Conservation (phyloP, 1,140 invertebrate species). For the Orius insidiosus region DNA sequence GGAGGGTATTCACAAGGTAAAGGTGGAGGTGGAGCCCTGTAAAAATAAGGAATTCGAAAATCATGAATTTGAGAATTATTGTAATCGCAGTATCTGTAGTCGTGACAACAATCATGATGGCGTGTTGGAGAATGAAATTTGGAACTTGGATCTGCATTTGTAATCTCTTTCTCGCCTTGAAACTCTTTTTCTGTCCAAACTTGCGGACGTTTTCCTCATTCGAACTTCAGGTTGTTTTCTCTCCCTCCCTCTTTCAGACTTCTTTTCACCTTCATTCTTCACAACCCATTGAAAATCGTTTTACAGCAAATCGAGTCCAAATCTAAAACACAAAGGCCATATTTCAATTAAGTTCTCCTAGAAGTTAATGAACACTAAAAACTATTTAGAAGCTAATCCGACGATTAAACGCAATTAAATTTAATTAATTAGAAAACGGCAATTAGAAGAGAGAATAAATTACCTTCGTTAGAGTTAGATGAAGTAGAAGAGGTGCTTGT, state of each 20-base stretch:
- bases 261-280: conserved; percentile 4
- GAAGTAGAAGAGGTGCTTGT: conserved; percentile 12
- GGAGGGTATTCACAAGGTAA: conserved; percentile 5
- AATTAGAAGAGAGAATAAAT: neutral
- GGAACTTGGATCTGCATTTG: conserved; percentile 3
- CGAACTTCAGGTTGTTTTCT: conserved; percentile 1
- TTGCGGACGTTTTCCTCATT: conserved; percentile 1
- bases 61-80: conserved; percentile 3
- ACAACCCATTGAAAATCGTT: conserved; percentile 20
- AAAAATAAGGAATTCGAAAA: conserved; percentile 6
- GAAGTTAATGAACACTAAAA: too few relatives aligned
- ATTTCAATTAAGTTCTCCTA: too few relatives aligned
- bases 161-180: conserved; percentile 5
- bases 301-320: conserved; percentile 17
- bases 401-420: neutral
- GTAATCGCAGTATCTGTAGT: conserved; percentile 7
- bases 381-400: too few relatives aligned
- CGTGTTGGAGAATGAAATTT: conserved; percentile 4
- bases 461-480: conserved; percentile 9
- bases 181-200: conserved; percentile 12
- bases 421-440: neutral
- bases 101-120: conserved; percentile 3
- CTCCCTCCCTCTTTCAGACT: neutral
- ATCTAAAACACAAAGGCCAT: conserved; percentile 13
- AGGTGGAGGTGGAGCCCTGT: neutral